Conservation (phyloP, 2,113 vertebrate genomes). For the Brachyhypopomus gauderio region DNA sequence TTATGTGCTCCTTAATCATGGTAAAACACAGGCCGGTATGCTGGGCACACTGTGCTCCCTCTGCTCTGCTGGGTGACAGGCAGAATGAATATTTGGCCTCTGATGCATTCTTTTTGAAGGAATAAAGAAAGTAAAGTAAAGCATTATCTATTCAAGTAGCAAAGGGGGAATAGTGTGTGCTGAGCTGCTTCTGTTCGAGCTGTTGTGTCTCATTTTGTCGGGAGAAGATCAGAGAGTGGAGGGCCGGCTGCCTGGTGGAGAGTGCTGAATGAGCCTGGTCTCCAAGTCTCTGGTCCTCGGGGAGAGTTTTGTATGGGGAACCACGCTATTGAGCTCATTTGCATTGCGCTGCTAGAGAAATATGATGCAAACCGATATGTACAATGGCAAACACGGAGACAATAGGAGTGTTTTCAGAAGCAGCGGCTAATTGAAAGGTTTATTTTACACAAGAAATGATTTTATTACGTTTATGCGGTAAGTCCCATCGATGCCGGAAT, state of each 20-base stretch:
- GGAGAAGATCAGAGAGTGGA: slow-evolving; percentile 75
- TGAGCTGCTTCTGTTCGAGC: slow-evolving; percentile 71
- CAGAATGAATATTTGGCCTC: slow-evolving; percentile 82
- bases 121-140: slow-evolving; percentile 77
- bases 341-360: slow-evolving; percentile 64
- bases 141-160: slow-evolving; percentile 81
- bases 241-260: slow-evolving; percentile 63
- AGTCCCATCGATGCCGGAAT: too few relatives aligned
- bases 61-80: slow-evolving; percentile 65
- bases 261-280: slow-evolving; percentile 67
- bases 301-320: slow-evolving; percentile 76
- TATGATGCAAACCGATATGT: slow-evolving; percentile 42
- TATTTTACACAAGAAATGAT: neutral
- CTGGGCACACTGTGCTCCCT: slow-evolving; percentile 70
- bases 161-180: slow-evolving; percentile 73
- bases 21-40: slow-evolving; percentile 75
- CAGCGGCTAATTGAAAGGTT: neutral
- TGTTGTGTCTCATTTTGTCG: slow-evolving; percentile 79
- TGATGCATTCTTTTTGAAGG: slow-evolving; percentile 80
- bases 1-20: slow-evolving; percentile 81
- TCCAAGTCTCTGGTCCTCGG: slow-evolving; percentile 64
- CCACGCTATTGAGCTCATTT: slow-evolving; percentile 70
- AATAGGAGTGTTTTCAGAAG: slow-evolving; percentile 7
- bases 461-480: neutral
- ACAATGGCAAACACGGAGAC: slow-evolving; percentile 29